Evolutionary conservation across 2,797 vertebrate genomes (phyloP), one percentile per base, ranked within the genome.

Genomic region (Catostomus latipinnis): DNA sequence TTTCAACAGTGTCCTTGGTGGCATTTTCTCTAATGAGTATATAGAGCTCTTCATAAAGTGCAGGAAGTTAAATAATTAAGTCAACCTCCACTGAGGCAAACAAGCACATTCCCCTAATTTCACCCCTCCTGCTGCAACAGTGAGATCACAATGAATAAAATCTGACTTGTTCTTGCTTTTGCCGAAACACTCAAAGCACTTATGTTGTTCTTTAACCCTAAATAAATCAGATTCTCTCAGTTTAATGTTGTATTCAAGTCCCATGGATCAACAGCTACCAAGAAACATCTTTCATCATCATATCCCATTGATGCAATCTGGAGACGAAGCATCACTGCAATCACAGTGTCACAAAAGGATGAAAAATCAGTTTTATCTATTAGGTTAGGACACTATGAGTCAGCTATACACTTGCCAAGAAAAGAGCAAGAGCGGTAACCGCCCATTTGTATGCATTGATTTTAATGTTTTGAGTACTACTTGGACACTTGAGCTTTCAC

Each of bases 91-190:
- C 6, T 52, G n/a, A 62, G 0, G 2, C 65, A 16, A 11, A 49
- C 12, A 18, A 11, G 49, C 0, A 54, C 34, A 34, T 49, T 34
- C 43, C 43, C 22, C 49, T 8, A 9, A 34, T 34, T 34, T 34
- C 34, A 34, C 34, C 34, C 34, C 34, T 34, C 34, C 34, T 34
- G 34, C 34, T 34, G 34, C 34, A 34, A 34, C 34, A 34, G 34
- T 57, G 18, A 34, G 6, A 56, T 66, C 57, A 56, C 8, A 11
- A 80, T 74, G 13, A 80, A 74, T 68, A 71, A 75, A 18, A 50
- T 69, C 6, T 14, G 45, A 65, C 14, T 49, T 6, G 9, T 62
- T 69, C 53, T 53, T 22, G 62, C 45, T 76, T 57, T 50, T 45
- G 53, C 5, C 43, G 16, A 22, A 65, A 50, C 18, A 71, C 22